Evolutionary conservation across 1,140 invertebrate species (phyloP).

Genomic region (Drosophila repletoides): DNA sequence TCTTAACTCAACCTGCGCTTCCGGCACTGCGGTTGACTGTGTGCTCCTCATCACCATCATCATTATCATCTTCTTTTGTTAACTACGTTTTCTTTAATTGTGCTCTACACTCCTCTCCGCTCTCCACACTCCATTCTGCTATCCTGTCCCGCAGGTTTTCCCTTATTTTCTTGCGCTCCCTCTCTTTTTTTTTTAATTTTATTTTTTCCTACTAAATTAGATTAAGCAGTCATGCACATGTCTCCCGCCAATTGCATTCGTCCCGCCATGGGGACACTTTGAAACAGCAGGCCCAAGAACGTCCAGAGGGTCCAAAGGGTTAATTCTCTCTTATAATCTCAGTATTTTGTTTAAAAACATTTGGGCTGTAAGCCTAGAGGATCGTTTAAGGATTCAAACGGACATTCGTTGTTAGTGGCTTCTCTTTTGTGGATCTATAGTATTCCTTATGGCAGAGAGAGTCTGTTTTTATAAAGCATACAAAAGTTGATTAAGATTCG

Average conservation of each 20-base stretch:
- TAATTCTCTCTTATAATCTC: too few relatives aligned
- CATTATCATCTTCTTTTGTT: constrained; percentile 14
- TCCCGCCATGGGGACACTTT: constrained; percentile 30
- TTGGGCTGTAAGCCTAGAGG: too few relatives aligned
- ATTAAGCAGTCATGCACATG: constrained; percentile 77
- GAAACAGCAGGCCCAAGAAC: background rate
- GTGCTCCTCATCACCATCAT: constrained; percentile 12
- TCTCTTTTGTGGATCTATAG: too few relatives aligned
- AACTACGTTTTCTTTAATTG: constrained; percentile 64
- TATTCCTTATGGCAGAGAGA: too few relatives aligned
- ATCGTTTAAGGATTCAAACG: too few relatives aligned
- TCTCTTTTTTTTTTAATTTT: constrained; percentile 25
- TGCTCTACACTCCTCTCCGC: constrained; percentile 4
- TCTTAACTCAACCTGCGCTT: constrained; percentile 42
- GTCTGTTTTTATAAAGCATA: too few relatives aligned
- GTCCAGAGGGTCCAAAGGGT: background rate
- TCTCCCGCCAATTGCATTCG: constrained; percentile 40
- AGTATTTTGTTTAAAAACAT: too few relatives aligned
- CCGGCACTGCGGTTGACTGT: constrained; percentile 67
- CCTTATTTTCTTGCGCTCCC: constrained; percentile 53
- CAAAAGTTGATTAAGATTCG: too few relatives aligned
- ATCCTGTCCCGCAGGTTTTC: constrained; percentile 67
- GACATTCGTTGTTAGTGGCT: too few relatives aligned
- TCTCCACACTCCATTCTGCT: constrained; percentile 8
- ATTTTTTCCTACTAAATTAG: constrained; percentile 66